Evolutionary conservation across 2,888 invertebrate species (phyloP).

Genomic region (Morinoia aosen): DNA sequence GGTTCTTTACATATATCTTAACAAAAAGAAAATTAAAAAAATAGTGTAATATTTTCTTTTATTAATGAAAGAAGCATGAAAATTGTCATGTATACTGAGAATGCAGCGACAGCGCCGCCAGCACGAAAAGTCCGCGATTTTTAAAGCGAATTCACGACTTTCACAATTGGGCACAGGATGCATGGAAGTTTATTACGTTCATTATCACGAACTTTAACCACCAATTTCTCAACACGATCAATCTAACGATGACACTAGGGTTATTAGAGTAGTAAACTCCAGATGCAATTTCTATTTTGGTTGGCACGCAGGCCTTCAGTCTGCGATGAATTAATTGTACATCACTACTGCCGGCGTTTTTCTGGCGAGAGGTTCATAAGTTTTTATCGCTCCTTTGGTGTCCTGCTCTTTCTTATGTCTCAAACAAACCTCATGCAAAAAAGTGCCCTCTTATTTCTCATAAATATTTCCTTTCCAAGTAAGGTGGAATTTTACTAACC

Average conservation of each 20-base stretch:
- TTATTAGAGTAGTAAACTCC: not conserved
- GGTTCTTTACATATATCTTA: too few relatives aligned
- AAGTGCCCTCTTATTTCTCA: too few relatives aligned
- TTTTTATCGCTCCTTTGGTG: too few relatives aligned
- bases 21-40: too few relatives aligned
- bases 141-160: not conserved
- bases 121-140: not conserved
- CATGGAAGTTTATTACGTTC: not conserved
- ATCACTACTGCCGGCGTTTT: too few relatives aligned
- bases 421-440: too few relatives aligned
- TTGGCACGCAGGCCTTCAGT: too few relatives aligned
- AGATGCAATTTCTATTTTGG: not conserved
- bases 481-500: too few relatives aligned
- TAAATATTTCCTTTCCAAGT: too few relatives aligned
- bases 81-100: conserved; percentile 43
- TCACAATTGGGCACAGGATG: not conserved
- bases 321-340: too few relatives aligned
- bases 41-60: conserved; percentile 45
- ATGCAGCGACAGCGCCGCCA: not conserved
- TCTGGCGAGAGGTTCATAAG: too few relatives aligned
- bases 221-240: not conserved
- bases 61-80: conserved; percentile 51
- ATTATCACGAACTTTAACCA: not conserved
- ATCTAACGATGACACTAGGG: not conserved
- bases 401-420: too few relatives aligned